Conservation (phyloP, 2,113 vertebrate species). For the Syrmaticus mikado region DNA sequence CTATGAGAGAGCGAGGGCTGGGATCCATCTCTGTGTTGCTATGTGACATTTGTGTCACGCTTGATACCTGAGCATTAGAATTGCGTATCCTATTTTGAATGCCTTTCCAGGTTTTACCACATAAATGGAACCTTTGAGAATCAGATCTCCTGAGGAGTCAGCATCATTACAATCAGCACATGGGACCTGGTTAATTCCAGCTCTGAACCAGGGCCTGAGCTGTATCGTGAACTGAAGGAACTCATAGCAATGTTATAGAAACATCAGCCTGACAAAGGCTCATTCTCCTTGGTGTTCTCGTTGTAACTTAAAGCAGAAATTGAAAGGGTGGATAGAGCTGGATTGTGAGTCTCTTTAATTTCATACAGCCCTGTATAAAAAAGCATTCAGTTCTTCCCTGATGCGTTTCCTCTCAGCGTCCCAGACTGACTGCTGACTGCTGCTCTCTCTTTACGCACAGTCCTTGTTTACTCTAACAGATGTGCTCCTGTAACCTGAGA, state of each 20-base stretch:
- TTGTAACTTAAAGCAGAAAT: not conserved
- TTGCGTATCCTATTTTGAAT: not conserved
- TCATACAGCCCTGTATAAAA: not conserved
- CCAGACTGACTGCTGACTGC: not conserved
- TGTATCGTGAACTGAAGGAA: not conserved
- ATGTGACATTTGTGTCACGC: not conserved
- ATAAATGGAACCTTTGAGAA: not conserved
- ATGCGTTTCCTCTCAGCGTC: not conserved
- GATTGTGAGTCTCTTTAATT: not conserved
- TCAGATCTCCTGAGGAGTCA: not conserved
- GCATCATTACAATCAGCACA: not conserved
- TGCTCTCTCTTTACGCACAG: not conserved
- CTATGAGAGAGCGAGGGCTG: not conserved
- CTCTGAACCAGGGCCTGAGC: not conserved
- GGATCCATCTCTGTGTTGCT: not conserved
- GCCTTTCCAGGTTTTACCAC: not conserved
- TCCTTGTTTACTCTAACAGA: not conserved
- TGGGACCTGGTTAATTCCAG: not conserved
- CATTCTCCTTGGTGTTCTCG: not conserved
- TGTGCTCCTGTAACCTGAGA: not conserved
- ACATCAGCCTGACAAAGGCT: not conserved
- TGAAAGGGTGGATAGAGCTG: not conserved
- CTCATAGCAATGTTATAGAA: not conserved
- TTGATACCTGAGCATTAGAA: conserved; percentile 12
- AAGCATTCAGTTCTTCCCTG: not conserved